Evolutionary conservation across 1,140 invertebrate species (phyloP).

Genomic region (Apis cerana): DNA sequence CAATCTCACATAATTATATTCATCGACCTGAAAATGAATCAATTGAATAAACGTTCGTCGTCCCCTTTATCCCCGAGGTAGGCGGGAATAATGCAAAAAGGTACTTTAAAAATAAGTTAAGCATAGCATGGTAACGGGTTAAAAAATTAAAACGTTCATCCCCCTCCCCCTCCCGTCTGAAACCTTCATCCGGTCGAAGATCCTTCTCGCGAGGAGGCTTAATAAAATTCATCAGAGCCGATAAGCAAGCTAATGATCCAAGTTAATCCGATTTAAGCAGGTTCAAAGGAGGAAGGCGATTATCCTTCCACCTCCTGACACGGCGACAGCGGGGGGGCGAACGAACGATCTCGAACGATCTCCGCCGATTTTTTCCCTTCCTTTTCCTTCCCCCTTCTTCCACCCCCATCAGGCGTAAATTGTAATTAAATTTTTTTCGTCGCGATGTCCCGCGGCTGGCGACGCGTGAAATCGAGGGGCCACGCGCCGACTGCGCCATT

Average conservation of each 20-base stretch:
- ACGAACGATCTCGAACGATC: background rate
- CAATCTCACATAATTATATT: too few relatives aligned
- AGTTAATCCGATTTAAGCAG: slow-evolving; percentile 35
- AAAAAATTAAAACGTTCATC: too few relatives aligned
- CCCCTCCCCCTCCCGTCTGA: too few relatives aligned
- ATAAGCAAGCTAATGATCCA: slow-evolving; percentile 43
- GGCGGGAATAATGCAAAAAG: too few relatives aligned
- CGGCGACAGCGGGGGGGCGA: too few relatives aligned
- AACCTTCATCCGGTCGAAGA: background rate
- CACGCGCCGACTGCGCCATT: slow-evolving; percentile 51
- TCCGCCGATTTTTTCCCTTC: background rate
- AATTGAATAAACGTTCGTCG: background rate
- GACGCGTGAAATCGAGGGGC: slow-evolving; percentile 62
- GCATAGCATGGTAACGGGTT: too few relatives aligned
- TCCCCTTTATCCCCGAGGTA: background rate
- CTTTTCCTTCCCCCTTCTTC: too few relatives aligned
- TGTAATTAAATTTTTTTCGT: slow-evolving; percentile 65
- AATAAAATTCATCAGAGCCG: slow-evolving; percentile 44
- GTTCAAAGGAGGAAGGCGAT: slow-evolving; percentile 34
- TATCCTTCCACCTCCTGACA: background rate
- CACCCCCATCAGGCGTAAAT: background rate
- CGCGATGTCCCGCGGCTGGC: slow-evolving; percentile 47
- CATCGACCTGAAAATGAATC: too few relatives aligned
- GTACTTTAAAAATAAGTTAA: too few relatives aligned
- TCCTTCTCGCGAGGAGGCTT: slow-evolving; percentile 20